Evolutionary conservation across 2,113 vertebrate genomes (phyloP).

Genomic region (Mesembrinibis cayennensis): DNA sequence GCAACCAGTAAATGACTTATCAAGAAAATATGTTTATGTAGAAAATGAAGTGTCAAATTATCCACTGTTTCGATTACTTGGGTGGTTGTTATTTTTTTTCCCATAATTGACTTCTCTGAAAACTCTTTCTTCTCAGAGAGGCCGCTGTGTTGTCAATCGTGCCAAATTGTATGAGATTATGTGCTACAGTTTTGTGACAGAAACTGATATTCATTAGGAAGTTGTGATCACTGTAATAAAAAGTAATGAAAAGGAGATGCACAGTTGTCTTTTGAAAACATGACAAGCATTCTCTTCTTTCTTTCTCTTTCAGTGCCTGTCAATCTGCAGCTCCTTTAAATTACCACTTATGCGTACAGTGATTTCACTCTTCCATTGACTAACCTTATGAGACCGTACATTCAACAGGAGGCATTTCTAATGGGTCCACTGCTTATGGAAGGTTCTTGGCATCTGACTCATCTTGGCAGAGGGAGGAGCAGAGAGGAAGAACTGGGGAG

Average conservation of each 20-base stretch:
- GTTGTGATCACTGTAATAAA: slow-evolving; percentile 60
- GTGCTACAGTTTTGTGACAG: slow-evolving; percentile 45
- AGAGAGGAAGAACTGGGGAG: background rate
- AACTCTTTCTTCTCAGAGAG: slow-evolving; percentile 22
- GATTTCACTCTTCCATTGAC: background rate
- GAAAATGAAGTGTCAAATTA: slow-evolving; percentile 56
- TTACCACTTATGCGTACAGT: background rate
- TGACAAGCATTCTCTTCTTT: slow-evolving; percentile 35
- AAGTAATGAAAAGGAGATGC: slow-evolving; percentile 47
- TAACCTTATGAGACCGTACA: background rate
- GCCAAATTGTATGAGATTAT: slow-evolving; percentile 44
- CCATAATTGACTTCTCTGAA: slow-evolving; percentile 49
- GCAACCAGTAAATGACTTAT: slow-evolving; percentile 44
- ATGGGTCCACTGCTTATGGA: background rate
- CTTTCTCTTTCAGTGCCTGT: slow-evolving; percentile 2
- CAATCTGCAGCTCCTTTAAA: slow-evolving; percentile 42
- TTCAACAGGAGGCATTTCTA: background rate
- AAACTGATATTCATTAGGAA: slow-evolving; percentile 62
- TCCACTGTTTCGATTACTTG: slow-evolving; percentile 27
- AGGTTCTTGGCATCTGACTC: background rate
- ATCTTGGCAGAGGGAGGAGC: background rate
- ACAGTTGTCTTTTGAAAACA: slow-evolving; percentile 34
- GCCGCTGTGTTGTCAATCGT: slow-evolving; percentile 11
- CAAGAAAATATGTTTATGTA: slow-evolving; percentile 45
- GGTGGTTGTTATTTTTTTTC: slow-evolving; percentile 28